These are phyloP conservation scores for Habroteleia sp. DNA, from an alignment of 2,888 invertebrate species.

Conservation along the genomic window DNA sequence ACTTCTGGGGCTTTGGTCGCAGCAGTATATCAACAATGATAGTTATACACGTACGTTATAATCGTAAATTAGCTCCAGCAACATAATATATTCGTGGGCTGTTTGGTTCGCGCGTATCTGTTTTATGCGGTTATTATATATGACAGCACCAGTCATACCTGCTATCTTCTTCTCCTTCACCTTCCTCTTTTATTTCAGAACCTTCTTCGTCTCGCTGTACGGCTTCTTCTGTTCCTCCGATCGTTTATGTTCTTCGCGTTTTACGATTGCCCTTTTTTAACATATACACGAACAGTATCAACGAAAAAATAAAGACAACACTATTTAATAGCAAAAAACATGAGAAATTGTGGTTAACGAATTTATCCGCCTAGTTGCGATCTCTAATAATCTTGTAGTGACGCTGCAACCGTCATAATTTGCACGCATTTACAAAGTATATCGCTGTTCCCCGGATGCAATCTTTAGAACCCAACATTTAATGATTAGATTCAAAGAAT, in stretches of 20 bases:
- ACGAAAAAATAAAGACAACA: slow-evolving; percentile 28
- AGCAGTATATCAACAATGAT: slow-evolving; percentile 81
- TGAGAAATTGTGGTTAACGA: slow-evolving; percentile 44
- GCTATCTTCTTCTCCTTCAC: slow-evolving; percentile 62
- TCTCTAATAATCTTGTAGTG: slow-evolving; percentile 34
- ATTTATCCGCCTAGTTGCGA: slow-evolving; percentile 18
- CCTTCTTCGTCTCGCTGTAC: slow-evolving; percentile 15
- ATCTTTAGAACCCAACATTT: neutral
- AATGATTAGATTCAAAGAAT: neutral
- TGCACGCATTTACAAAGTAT: slow-evolving; percentile 9
- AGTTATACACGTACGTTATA: slow-evolving; percentile 81
- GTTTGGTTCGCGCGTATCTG: slow-evolving; percentile 79
- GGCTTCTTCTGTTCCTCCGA: slow-evolving; percentile 28
- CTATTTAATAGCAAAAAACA: slow-evolving; percentile 31
- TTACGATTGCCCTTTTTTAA: slow-evolving; percentile 51
- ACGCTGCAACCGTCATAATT: slow-evolving; percentile 16
- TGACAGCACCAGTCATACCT: slow-evolving; percentile 80
- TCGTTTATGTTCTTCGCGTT: slow-evolving; percentile 50
- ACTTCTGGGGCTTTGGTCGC: slow-evolving; percentile 67
- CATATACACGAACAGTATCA: slow-evolving; percentile 23
- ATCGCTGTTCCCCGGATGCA: neutral
- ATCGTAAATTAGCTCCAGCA: slow-evolving; percentile 81
- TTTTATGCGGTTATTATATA: slow-evolving; percentile 82
- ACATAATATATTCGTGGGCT: slow-evolving; percentile 81
- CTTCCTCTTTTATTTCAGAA: slow-evolving; percentile 8